A percentile compares a stretch with the other conserved stretches of the same genome.
phyloP scores from a whole-genome alignment of 2,888 invertebrate genomes.

The Tenthredo amoena region DNA sequence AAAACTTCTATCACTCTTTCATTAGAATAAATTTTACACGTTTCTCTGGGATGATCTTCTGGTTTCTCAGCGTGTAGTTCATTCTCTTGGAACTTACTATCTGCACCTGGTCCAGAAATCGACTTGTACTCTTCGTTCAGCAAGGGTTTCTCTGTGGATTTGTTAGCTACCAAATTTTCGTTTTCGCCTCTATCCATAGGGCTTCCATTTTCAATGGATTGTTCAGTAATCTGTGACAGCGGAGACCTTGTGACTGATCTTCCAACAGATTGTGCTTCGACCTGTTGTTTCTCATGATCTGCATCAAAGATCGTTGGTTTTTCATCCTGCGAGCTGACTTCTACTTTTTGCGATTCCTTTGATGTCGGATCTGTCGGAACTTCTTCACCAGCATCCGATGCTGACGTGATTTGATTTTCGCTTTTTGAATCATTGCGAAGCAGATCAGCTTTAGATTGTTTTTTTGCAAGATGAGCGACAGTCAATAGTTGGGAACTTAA shows the following conservation, averaged over 20 bases:
- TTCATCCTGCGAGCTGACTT: background rate
- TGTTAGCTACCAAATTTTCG: background rate
- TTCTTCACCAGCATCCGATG: background rate
- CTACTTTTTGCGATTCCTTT: background rate
- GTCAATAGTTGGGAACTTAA: slow-evolving; percentile 17
- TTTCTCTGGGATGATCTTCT: background rate
- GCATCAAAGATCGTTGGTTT: background rate
- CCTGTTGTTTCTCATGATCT: background rate
- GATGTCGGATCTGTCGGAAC: background rate
- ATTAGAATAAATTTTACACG: slow-evolving; percentile 2
- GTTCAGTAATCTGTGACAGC: background rate
- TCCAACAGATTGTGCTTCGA: background rate
- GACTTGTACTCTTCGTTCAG: background rate
- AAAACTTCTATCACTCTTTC: slow-evolving; percentile 58
- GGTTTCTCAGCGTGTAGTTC: background rate
- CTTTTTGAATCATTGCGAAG: slow-evolving; percentile 11
- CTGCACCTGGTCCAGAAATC: background rate
- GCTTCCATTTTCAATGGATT: background rate
- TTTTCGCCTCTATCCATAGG: background rate
- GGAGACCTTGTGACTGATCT: background rate
- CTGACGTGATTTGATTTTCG: background rate
- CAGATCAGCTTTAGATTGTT: slow-evolving; percentile 28
- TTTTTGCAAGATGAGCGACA: background rate
- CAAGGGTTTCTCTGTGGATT: background rate
- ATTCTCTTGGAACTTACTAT: background rate